A percentile compares a stretch with the other conserved stretches of the same genome.
These are phyloP conservation scores for Rhinoraja longicauda DNA, from an alignment of 2,797 vertebrate genomes.

Conservation along the genomic window DNA sequence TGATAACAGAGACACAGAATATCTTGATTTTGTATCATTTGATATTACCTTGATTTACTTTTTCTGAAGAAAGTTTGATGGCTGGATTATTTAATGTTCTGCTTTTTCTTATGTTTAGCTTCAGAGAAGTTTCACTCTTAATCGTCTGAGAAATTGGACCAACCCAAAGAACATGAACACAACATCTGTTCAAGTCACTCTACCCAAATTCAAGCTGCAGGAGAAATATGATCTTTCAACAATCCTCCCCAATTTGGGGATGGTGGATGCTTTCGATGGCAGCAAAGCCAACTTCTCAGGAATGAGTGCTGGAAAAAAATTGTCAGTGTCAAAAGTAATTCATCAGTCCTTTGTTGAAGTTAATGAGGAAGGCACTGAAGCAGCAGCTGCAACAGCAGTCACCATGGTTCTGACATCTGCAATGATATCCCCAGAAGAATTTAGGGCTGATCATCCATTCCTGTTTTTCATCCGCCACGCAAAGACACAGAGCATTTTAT, in stretches of 20 bases:
- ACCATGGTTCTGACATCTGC: too few species aligned
- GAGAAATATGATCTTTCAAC: conserved; percentile 69
- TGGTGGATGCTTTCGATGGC: conserved; percentile 66
- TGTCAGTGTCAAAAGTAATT: conserved; percentile 75
- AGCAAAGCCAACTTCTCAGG: conserved; percentile 75
- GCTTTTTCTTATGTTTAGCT: conserved; percentile 56
- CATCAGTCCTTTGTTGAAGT: conserved; percentile 91
- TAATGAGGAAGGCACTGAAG: conserved; percentile 90
- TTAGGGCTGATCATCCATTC: conserved; percentile 82
- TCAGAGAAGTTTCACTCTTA: conserved; percentile 66
- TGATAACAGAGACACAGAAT: too few species aligned
- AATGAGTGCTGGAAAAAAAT: conserved; percentile 65
- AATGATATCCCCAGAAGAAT: conserved; percentile 58
- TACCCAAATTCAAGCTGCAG: conserved; percentile 86
- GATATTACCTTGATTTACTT: too few species aligned
- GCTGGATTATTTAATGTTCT: not conserved
- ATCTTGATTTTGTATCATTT: too few species aligned
- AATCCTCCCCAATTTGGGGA: conserved; percentile 64
- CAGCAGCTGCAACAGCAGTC: conserved; percentile 75
- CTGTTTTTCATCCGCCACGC: conserved; percentile 84
- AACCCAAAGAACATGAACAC: conserved; percentile 56
- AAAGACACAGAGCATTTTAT: conserved; percentile 68
- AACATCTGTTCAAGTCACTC: conserved; percentile 58
- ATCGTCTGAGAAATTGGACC: conserved; percentile 78
- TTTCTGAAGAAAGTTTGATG: too few species aligned